phyloP scores from a whole-genome alignment of 2,888 invertebrate genomes.

The Hypselothyrea guttata region DNA sequence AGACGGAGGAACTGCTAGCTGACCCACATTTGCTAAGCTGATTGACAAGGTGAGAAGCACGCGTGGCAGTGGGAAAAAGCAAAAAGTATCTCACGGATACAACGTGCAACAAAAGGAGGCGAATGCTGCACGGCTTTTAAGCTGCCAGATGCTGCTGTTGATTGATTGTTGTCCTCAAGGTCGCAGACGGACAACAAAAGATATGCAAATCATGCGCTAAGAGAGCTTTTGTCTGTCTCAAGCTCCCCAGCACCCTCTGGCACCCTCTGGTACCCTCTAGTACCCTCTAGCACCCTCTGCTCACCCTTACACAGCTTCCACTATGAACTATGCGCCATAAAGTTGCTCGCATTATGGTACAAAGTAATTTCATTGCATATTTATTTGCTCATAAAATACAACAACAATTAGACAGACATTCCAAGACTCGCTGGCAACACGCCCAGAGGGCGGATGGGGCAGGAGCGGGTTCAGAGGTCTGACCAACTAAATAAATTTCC shows the following conservation, averaged over 20 bases:
- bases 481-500: constrained; percentile 69
- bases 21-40: constrained; percentile 42
- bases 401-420: constrained; percentile 49
- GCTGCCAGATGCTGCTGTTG: constrained; percentile 42
- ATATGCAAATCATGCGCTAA: constrained; percentile 64
- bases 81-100: constrained; percentile 38
- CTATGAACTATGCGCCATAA: constrained; percentile 42
- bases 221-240: constrained; percentile 28
- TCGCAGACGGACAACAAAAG: constrained; percentile 54
- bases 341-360: constrained; percentile 57
- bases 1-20: constrained; percentile 15
- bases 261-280: background rate
- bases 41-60: constrained; percentile 70
- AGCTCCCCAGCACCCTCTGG: background rate
- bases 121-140: constrained; percentile 51
- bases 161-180: constrained; percentile 56
- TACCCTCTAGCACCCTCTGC: background rate
- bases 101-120: constrained; percentile 5
- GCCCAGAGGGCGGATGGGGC: background rate
- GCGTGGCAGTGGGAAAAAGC: constrained; percentile 6
- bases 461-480: background rate
- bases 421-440: constrained; percentile 7
- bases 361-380: constrained; percentile 63
- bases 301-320: background rate
- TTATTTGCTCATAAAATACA: constrained; percentile 62